These are phyloP conservation scores for Dryococelus australis DNA, from an alignment of 2,888 invertebrate species.

Conservation along the genomic window DNA sequence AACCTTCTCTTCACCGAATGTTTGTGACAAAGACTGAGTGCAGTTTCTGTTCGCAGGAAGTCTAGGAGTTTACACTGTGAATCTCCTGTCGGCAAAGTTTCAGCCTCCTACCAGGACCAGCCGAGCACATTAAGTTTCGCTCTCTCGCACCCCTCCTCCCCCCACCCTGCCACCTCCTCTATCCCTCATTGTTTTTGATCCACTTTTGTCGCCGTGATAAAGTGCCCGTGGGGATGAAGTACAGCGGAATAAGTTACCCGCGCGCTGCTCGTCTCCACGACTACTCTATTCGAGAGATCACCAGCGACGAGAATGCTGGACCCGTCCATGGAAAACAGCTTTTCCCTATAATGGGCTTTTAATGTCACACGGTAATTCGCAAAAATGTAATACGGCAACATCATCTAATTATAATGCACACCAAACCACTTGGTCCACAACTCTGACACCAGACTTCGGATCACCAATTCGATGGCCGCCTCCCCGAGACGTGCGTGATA, in stretches of 20 bases:
- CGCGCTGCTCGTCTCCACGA: neutral
- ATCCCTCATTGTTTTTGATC: neutral
- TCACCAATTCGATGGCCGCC: no score
- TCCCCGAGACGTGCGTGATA: no score
- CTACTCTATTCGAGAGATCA: neutral
- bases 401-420: no score
- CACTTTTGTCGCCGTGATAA: conserved; percentile 16
- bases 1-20: conserved; percentile 18
- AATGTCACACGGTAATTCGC: no score
- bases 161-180: neutral
- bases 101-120: neutral
- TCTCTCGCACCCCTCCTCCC: neutral
- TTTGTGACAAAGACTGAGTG: conserved; percentile 28
- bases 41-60: conserved; percentile 25
- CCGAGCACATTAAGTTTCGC: neutral
- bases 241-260: neutral
- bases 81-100: conserved; percentile 16
- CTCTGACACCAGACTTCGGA: no score
- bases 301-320: neutral
- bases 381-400: no score
- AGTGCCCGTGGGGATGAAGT: neutral
- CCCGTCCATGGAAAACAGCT: no score
- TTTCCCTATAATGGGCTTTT: no score
- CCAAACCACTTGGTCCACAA: no score
- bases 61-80: conserved; percentile 2